Conservation (phyloP, 2,888 invertebrate genomes). For the Rhopalosiphum nymphaeae region DNA sequence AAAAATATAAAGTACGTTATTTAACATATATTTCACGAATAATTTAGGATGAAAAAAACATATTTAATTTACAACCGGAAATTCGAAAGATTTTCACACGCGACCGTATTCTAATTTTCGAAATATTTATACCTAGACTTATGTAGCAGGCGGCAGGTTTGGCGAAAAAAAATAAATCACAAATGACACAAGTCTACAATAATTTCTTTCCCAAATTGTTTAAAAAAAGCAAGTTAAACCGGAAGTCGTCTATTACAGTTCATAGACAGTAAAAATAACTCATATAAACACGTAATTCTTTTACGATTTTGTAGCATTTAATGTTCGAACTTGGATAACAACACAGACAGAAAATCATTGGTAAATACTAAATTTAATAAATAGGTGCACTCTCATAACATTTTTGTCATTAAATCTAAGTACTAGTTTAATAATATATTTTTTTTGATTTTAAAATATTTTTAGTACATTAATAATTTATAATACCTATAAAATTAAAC, state of each 20-base stretch:
- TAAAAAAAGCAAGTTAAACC: slow-evolving; percentile 4
- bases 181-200: neutral
- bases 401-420: neutral
- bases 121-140: neutral
- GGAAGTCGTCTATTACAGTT: neutral
- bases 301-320: neutral
- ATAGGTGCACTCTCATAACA: neutral
- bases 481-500: neutral
- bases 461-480: neutral
- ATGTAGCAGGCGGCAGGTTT: neutral
- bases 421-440: neutral
- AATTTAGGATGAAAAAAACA: neutral
- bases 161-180: neutral
- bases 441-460: neutral
- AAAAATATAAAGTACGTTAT: neutral
- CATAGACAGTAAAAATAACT: neutral
- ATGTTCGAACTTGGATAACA: neutral
- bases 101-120: neutral
- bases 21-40: neutral
- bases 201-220: neutral
- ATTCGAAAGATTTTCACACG: slow-evolving; percentile 24
- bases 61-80: slow-evolving; percentile 27
- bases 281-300: neutral
- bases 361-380: too few relatives aligned
- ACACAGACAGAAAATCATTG: neutral